Evolutionary conservation across 2,113 vertebrate genomes (phyloP).

Genomic region (Archocentrus centrarchus): DNA sequence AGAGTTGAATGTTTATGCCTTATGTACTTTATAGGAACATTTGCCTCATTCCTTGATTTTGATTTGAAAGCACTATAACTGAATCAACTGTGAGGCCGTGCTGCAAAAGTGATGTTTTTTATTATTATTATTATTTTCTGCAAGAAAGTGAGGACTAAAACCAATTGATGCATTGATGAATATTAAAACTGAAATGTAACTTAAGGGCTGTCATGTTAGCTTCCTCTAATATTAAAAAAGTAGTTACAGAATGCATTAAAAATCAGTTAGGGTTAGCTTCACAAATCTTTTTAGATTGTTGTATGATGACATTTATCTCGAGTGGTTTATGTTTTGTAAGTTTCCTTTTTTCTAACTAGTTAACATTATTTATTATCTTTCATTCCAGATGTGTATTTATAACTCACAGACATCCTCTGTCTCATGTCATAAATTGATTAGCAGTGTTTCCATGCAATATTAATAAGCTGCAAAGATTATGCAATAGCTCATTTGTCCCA

Average conservation of each 20-base stretch:
- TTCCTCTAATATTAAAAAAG: neutral
- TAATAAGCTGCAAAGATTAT: slow-evolving; percentile 43
- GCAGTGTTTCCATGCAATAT: slow-evolving; percentile 17
- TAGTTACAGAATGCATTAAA: slow-evolving; percentile 18
- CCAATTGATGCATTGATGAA: neutral
- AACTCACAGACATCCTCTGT: slow-evolving; percentile 9
- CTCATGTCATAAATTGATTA: neutral
- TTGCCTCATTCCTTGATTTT: slow-evolving; percentile 31
- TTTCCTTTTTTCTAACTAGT: slow-evolving; percentile 51
- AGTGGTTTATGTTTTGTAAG: slow-evolving; percentile 35
- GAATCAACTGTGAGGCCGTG: slow-evolving; percentile 17
- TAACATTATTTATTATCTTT: slow-evolving; percentile 62
- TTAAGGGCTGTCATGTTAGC: slow-evolving; percentile 38
- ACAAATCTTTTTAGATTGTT: slow-evolving; percentile 40
- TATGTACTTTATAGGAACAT: slow-evolving; percentile 42
- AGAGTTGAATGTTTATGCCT: slow-evolving; percentile 49
- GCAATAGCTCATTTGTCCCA: slow-evolving; percentile 25
- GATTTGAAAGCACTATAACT: slow-evolving; percentile 30
- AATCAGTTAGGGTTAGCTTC: neutral
- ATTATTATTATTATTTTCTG: neutral
- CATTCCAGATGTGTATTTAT: slow-evolving; percentile 45
- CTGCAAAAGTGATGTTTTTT: neutral
- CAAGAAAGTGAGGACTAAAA: slow-evolving; percentile 15
- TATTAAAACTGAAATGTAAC: slow-evolving; percentile 19
- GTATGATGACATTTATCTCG: slow-evolving; percentile 46